phyloP scores from a whole-genome alignment of 2,797 vertebrate genomes.

The Anguilla marmorata region DNA sequence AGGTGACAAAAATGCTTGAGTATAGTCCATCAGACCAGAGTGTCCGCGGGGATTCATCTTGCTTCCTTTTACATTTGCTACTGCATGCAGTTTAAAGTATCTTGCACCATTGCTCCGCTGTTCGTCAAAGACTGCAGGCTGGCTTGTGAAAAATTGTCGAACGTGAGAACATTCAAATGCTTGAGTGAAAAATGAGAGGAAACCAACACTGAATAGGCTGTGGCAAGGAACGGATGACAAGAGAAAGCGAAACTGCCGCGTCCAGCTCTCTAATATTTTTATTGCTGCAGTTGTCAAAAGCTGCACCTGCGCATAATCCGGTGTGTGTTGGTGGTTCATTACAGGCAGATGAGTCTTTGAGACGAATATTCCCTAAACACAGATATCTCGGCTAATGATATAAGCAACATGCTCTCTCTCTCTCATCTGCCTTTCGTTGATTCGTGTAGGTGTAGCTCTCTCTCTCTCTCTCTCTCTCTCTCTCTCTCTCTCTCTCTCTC shows the following conservation, averaged over 20 bases:
- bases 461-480: background rate
- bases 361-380: slow-evolving; percentile 1
- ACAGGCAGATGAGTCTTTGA: slow-evolving; percentile 19
- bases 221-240: background rate
- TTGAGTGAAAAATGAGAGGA: slow-evolving; percentile 5
- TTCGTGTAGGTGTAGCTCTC: background rate
- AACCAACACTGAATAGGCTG: background rate
- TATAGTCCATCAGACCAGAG: slow-evolving; percentile 57
- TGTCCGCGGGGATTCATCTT: slow-evolving; percentile 48
- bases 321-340: background rate
- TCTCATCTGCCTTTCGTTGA: background rate
- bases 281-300: slow-evolving; percentile 23
- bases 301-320: slow-evolving; percentile 25
- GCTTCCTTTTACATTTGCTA: slow-evolving; percentile 47
- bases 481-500: background rate
- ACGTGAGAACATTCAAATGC: slow-evolving; percentile 13
- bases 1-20: slow-evolving; percentile 27
- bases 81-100: slow-evolving; percentile 42
- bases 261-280: slow-evolving; percentile 8
- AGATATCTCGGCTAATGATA: slow-evolving; percentile 21
- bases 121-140: slow-evolving; percentile 13
- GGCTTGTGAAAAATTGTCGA: slow-evolving; percentile 19
- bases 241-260: slow-evolving; percentile 8
- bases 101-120: slow-evolving; percentile 56
- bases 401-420: background rate